Evolutionary conservation across 1,140 invertebrate species (phyloP), one percentile per base, ranked within the genome.

Genomic region (Lanistes nyassanus): DNA sequence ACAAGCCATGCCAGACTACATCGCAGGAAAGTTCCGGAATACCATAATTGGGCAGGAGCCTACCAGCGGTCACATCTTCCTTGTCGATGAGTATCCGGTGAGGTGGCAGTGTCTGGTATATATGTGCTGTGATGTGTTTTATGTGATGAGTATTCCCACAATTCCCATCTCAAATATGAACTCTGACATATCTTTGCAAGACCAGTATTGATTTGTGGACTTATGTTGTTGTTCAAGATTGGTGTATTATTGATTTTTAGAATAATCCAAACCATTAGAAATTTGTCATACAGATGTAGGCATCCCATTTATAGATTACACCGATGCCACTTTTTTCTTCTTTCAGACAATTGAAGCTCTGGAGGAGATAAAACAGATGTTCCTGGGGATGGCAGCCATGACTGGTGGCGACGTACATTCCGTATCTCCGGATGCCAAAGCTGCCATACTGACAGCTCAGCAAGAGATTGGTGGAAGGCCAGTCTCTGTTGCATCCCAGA

Each of bases 281-380:
- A n/a, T n/a, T n/a, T n/a, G n/a, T n/a, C n/a, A n/a, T n/a, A n/a
- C n/a, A n/a, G n/a, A n/a, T n/a, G n/a, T 47, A 16, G 1, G 2
- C 42, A 13, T 47, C 42, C 2, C 2, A 47, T 47, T 47, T 47
- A 3, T 0, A 47, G 19, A 47, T 13, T 13, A 13, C 42, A 47
- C 5, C 9, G 19, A 47, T 47, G 42, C 42, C 47, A 37, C 21
- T 26, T 51, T 26, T 66, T 74, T 69, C 72, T 73, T 42, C 34
- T 84, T 79, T 58, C 77, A 86, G 85, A 82, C 81, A 26, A 74
- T 85, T 4, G 78, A 73, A 34, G 36, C 73, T n/a, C 68, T 85
- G n/a, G 84, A 86, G 67, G 80, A 85, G 77, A 75, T 85, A 26
- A 77, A 76, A 36, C 79, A 83, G 37, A 85, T 85, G 71, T 67